Conservation (phyloP, 2,113 vertebrate species). For the Pelmatolapia mariae region DNA sequence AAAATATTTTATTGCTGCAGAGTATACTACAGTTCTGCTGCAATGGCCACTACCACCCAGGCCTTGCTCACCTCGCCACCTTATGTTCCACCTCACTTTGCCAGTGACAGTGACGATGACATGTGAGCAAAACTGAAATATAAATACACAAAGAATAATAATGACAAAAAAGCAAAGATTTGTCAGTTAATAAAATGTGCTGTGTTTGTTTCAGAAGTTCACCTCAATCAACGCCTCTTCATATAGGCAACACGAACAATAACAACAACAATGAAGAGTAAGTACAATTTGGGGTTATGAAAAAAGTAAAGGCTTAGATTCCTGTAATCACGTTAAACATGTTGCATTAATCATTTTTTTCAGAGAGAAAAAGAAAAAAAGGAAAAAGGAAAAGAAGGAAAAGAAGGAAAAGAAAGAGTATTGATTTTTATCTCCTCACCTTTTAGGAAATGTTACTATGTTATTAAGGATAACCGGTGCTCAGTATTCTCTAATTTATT, state of each 20-base stretch:
- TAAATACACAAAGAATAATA: neutral
- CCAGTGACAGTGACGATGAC: conserved; percentile 11
- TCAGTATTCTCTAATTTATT: neutral
- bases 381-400: conserved; percentile 47
- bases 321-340: neutral
- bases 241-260: conserved; percentile 80
- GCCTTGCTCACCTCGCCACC: neutral
- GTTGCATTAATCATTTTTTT: neutral
- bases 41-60: conserved; percentile 15
- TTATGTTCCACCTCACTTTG: neutral
- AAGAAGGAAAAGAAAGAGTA: conserved; percentile 55
- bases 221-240: conserved; percentile 43
- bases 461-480: neutral
- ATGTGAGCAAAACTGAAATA: conserved; percentile 14
- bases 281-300: conserved; percentile 24
- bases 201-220: conserved; percentile 63
- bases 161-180: neutral
- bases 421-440: neutral
- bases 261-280: conserved; percentile 88
- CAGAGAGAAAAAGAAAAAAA: conserved; percentile 34
- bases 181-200: neutral
- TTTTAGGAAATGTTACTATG: neutral
- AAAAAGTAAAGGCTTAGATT: neutral
- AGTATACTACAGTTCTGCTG: neutral
- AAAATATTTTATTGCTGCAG: neutral